Evolutionary conservation across 1,140 invertebrate genomes (phyloP).

Genomic region (Procambarus clarkii): DNA sequence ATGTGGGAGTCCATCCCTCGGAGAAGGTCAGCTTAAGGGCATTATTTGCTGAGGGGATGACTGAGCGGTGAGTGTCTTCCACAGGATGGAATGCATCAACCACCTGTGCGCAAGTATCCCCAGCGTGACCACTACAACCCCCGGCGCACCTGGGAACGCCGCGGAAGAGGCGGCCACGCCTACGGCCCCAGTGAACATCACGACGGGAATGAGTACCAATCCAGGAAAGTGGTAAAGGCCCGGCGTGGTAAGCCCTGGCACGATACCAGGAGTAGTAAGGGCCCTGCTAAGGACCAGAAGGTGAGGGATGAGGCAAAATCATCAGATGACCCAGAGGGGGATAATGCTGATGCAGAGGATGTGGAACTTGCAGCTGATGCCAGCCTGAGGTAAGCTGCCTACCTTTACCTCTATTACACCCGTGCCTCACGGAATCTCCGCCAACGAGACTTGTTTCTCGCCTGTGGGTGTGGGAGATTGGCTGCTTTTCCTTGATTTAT

Average conservation of each 20-base stretch:
- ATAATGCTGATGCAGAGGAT: not conserved
- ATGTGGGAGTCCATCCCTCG: constrained; percentile 6
- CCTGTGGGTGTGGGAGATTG: not conserved
- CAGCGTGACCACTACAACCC: constrained; percentile 35
- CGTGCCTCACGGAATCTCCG: not conserved
- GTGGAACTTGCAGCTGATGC: not conserved
- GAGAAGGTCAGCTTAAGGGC: constrained; percentile 14
- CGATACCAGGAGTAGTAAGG: constrained; percentile 46
- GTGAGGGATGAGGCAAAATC: constrained; percentile 32
- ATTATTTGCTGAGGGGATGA: not conserved
- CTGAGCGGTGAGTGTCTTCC: constrained; percentile 50
- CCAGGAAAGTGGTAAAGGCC: constrained; percentile 26
- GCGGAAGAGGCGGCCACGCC: constrained; percentile 33
- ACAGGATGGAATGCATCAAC: constrained; percentile 36
- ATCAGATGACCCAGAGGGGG: constrained; percentile 29
- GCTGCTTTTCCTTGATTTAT: not conserved
- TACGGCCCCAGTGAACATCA: constrained; percentile 28
- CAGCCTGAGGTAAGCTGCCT: constrained; percentile 46
- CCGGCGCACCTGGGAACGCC: constrained; percentile 44
- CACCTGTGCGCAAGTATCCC: constrained; percentile 34
- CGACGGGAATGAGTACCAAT: constrained; percentile 28
- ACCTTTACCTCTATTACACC: constrained; percentile 24
- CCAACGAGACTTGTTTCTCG: not conserved
- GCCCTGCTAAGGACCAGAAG: constrained; percentile 29
- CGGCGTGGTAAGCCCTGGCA: constrained; percentile 54